These are phyloP conservation scores for Liposcelis brunnea DNA, from an alignment of 2,888 invertebrate species.

Conservation along the genomic window DNA sequence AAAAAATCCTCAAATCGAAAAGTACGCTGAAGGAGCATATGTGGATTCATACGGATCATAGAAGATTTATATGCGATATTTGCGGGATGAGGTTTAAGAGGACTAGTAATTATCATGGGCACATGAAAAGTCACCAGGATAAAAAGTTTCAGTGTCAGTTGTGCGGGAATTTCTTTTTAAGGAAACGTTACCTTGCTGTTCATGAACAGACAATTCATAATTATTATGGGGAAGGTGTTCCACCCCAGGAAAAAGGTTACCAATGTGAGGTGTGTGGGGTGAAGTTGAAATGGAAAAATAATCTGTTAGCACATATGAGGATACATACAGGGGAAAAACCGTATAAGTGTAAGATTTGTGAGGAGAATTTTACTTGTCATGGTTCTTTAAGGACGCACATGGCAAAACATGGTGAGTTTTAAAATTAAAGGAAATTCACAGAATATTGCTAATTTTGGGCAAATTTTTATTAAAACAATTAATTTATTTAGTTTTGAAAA, in stretches of 20 bases:
- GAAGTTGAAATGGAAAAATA: constrained; percentile 6
- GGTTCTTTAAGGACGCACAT: constrained; percentile 5
- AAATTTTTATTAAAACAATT: background rate
- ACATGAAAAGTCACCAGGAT: constrained; percentile 9
- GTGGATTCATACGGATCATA: constrained; percentile 9
- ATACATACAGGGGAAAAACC: constrained; percentile 7
- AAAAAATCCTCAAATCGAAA: background rate
- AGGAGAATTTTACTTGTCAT: constrained; percentile 3
- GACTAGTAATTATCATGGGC: constrained; percentile 8
- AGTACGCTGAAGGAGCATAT: constrained; percentile 4
- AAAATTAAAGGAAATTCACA: background rate
- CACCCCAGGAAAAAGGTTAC: constrained; percentile 6
- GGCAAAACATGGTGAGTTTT: constrained; percentile 7
- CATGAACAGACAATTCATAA: constrained; percentile 7
- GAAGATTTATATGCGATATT: constrained; percentile 5
- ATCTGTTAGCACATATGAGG: constrained; percentile 4
- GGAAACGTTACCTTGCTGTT: constrained; percentile 6
- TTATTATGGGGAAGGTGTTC: constrained; percentile 1
- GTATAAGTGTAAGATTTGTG: constrained; percentile 7
- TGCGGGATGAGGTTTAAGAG: constrained; percentile 8
- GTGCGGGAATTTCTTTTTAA: constrained; percentile 6
- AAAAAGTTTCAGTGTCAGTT: constrained; percentile 6
- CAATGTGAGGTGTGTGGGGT: constrained; percentile 8
- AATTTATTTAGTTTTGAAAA: background rate
- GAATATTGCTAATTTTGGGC: background rate